Evolutionary conservation across 2,113 vertebrate species (phyloP), one percentile per base, ranked within the genome.

Genomic region (Anarrhichthys ocellatus): DNA sequence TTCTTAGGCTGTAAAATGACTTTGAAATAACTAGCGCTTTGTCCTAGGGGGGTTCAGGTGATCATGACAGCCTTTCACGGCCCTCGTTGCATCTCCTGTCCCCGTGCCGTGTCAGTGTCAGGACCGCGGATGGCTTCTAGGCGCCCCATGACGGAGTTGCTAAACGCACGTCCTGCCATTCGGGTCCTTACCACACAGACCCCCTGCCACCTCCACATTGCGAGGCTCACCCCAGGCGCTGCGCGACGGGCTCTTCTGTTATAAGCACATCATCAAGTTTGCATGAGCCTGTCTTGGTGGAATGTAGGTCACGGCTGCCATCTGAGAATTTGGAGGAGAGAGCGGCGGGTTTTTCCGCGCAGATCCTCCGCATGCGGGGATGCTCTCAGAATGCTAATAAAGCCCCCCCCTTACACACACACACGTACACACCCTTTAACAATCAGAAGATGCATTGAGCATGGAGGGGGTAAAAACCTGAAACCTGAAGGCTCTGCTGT

Each of bases 401-500:
- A 67, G 84, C 72, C 71, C 65, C 50, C 29, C 29, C 29, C 1
- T 10, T 10, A 59, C 56, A 27, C 56, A 58, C 54, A 58, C 54
- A 27, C 10, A 58, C 54, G 14, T 3, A 58, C 54, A 59, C 56
- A 64, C 9, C 9, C 64, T 81, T 91, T 87, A 93, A 93, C 93
- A 93, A 90, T 94, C 93, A 94, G 94, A 94, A 94, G 94, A 92
- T 83, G 90, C 93, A 92, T 94, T 94, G 88, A 93, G 92, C 88
- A 91, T 78, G 5, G 59, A 81, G 44, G 87, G 11, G 87, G 82
- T 85, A 84, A 61, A 90, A 80, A 87, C 32, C 3, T 80, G 83
- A 90, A 80, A 87, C 32, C 3, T 80, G 83, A 89, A 73, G 91
- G 83, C 86, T 83, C 86, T 83, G 88, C 90, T 91, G 91, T 89